These are phyloP conservation scores for Ectemnius continuus DNA, from an alignment of 2,888 invertebrate species.

Conservation along the genomic window DNA sequence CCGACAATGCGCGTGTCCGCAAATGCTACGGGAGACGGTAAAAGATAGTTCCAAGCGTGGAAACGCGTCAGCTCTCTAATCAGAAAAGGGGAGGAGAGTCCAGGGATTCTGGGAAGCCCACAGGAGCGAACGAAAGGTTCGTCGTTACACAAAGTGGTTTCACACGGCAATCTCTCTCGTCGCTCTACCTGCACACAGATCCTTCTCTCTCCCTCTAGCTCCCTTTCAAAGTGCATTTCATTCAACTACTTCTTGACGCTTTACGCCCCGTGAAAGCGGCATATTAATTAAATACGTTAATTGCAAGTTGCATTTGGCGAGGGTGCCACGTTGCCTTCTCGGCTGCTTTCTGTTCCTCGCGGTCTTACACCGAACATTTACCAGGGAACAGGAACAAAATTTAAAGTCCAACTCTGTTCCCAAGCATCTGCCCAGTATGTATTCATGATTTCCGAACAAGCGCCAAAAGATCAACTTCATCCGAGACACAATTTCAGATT, in stretches of 20 bases:
- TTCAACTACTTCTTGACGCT: conserved; percentile 70
- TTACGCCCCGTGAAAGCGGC: conserved; percentile 63
- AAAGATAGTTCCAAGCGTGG: conserved; percentile 29
- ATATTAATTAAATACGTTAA: conserved; percentile 77
- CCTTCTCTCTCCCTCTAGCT: no score
- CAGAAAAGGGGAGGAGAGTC: conserved; percentile 20
- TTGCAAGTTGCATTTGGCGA: conserved; percentile 73
- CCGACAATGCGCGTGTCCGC: no score
- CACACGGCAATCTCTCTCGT: conserved; percentile 34
- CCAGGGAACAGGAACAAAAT: conserved; percentile 39
- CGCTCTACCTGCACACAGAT: conserved; percentile 13
- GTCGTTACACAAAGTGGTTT: conserved; percentile 61
- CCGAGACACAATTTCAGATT: no score
- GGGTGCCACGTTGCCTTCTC: conserved; percentile 10
- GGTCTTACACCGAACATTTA: conserved; percentile 45
- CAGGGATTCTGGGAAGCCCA: conserved; percentile 4
- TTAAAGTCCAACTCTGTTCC: no score
- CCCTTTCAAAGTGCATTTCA: conserved; percentile 69
- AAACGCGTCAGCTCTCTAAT: conserved; percentile 27
- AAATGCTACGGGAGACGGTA: conserved; percentile 10
- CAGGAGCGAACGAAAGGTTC: conserved; percentile 43
- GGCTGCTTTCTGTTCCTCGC: conserved; percentile 13
- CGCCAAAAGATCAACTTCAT: no score
- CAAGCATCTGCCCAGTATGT: no score
- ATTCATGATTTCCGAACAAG: no score